Evolutionary conservation across 2,113 vertebrate genomes (phyloP), one percentile per base, ranked within the genome.

Genomic region (Laticauda laticaudata): DNA sequence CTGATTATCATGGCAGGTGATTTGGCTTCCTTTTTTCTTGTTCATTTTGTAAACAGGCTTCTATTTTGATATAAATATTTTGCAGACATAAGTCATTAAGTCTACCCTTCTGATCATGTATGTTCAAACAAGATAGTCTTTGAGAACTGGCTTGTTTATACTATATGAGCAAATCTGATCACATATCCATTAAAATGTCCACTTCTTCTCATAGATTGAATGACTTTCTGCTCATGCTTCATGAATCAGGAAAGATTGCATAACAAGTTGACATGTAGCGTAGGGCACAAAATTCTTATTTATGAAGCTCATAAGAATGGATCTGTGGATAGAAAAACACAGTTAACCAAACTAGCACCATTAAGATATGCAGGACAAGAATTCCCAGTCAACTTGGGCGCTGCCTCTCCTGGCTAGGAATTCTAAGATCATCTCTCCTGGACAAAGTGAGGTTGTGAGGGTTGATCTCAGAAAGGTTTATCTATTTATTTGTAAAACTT

Each of bases 51-150:
- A 90, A 93, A 93, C 92, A 86, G 26, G 21, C 69, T 90, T 90
- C 55, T 93, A 61, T 93, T 93, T 93, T 93, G 88, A 56, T 86
- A 90, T 93, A 92, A 92, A 90, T 93, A 93, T 90, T 93, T 93
- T 90, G 88, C 88, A 90, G 55, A 1, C 39, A 48, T 54, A 89
- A 39, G 34, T 92, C 54, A 29, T 55, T 51, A 90, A 90, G 21
- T 51, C 75, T 1, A 48, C 18, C 24, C 54, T 86, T 85, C 57
- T 29, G 29, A 51, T 39, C 34, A 89, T 89, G 87, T 81, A 75
- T 85, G 45, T 86, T 93, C 90, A 75, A 89, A 59, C 54, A 86
- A 90, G 20, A 45, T 26, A 51, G 88, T 57, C 29, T 92, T 90
- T 85, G 75, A 90, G 75, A 90, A 45, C 2, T 56, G 61, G 55